Conservation (phyloP, 35 echinoderm and acorn worm genomes). For the Anneissia japonica region DNA sequence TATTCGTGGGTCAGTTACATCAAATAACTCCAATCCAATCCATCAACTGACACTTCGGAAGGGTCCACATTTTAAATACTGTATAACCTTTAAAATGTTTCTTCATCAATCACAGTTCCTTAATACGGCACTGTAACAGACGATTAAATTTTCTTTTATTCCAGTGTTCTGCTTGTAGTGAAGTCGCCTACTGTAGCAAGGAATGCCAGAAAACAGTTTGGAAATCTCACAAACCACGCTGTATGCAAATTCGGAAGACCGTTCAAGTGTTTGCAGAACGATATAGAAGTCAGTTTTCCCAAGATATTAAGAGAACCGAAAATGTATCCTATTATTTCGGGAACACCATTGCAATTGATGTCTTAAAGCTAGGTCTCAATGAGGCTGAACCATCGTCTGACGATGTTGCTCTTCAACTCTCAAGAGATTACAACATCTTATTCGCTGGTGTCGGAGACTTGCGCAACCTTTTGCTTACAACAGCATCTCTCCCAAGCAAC, state of each 20-base stretch:
- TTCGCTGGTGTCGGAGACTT: constrained; percentile 45
- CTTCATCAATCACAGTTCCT: too few relatives aligned
- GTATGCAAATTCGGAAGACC: background rate
- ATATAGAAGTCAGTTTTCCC: too few relatives aligned
- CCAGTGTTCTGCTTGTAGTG: constrained; percentile 23
- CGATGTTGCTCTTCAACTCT: background rate
- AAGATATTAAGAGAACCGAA: background rate
- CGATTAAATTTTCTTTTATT: too few relatives aligned
- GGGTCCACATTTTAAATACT: too few relatives aligned
- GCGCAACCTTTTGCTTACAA: constrained; percentile 39
- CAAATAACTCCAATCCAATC: too few relatives aligned
- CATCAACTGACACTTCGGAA: too few relatives aligned
- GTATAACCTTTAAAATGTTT: too few relatives aligned
- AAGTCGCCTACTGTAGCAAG: constrained; percentile 17
- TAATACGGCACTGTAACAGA: too few relatives aligned
- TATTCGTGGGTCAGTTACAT: too few relatives aligned
- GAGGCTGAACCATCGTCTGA: background rate
- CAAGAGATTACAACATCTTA: constrained; percentile 18
- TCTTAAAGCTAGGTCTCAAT: constrained; percentile 40
- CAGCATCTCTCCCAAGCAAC: constrained; percentile 27
- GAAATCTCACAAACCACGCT: constrained; percentile 6
- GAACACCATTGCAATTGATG: constrained; percentile 46
- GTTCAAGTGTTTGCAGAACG: background rate
- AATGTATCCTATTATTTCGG: constrained; percentile 28
- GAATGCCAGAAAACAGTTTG: constrained; percentile 13